phyloP scores from a whole-genome alignment of 2,888 invertebrate species.

The Acrobasis consociella region DNA sequence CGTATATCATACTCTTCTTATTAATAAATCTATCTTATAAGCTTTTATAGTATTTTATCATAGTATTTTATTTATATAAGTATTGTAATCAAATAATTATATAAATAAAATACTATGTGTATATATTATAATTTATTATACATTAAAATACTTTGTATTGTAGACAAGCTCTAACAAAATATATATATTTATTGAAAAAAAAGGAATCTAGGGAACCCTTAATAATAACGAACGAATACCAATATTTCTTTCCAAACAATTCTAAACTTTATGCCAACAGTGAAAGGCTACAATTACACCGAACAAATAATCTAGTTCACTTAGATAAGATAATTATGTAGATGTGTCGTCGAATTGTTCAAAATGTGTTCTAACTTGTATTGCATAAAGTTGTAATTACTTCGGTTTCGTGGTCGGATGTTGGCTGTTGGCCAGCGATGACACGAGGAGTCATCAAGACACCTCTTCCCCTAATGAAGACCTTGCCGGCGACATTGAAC shows the following conservation, averaged over 20 bases:
- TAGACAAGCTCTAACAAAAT: no score
- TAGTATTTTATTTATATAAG: no score
- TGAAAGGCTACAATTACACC: neutral
- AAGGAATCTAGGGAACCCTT: neutral
- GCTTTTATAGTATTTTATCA: no score
- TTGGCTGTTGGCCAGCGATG: conserved; percentile 37
- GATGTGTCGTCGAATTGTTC: neutral
- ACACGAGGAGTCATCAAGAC: conserved; percentile 37
- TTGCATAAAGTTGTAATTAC: no score
- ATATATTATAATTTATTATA: no score
- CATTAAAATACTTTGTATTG: no score
- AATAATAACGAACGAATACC: neutral
- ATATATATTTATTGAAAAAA: no score
- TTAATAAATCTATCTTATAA: no score
- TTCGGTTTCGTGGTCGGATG: conserved; percentile 12
- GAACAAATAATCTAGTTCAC: conserved; percentile 3
- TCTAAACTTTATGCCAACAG: neutral
- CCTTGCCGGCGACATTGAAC: conserved; percentile 59
- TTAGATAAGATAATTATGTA: conserved; percentile 16
- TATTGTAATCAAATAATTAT: no score
- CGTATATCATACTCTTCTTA: no score
- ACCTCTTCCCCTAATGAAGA: conserved; percentile 48
- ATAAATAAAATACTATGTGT: no score
- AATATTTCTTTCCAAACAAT: neutral
- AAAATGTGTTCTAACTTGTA: neutral